phyloP scores from a whole-genome alignment of 2,888 invertebrate genomes.

The Pimpla rufipes region DNA sequence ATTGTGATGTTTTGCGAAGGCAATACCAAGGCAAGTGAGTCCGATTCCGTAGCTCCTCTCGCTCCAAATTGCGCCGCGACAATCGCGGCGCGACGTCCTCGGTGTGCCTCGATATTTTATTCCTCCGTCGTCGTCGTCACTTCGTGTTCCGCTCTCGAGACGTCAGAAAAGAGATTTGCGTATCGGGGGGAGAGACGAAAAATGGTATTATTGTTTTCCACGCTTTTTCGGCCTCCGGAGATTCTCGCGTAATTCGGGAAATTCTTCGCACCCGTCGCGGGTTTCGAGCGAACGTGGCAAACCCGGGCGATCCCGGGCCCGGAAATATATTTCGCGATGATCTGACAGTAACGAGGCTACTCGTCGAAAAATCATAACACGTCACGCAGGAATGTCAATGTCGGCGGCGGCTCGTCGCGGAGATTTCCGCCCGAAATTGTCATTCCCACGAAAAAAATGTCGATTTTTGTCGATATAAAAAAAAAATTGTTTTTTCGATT shows the following conservation, averaged over 20 bases:
- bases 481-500: constrained; percentile 24
- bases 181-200: constrained; percentile 6
- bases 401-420: neutral
- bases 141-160: constrained; percentile 28
- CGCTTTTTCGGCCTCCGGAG: neutral
- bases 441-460: neutral
- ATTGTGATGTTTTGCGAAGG: constrained; percentile 84
- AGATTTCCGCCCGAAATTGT: neutral
- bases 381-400: constrained; percentile 45
- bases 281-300: neutral
- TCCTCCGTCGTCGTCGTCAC: too few relatives aligned
- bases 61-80: neutral
- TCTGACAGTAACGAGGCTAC: constrained; percentile 32
- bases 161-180: constrained; percentile 66
- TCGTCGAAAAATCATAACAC: constrained; percentile 32
- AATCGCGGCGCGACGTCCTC: neutral
- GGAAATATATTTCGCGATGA: constrained; percentile 16
- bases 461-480: neutral
- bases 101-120: constrained; percentile 31
- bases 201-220: constrained; percentile 30
- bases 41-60: neutral
- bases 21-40: constrained; percentile 82
- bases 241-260: neutral
- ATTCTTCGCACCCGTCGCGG: too few relatives aligned
- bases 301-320: neutral